These are phyloP conservation scores for Syrrhaptes paradoxus DNA, from an alignment of 2,113 vertebrate species.

Conservation along the genomic window DNA sequence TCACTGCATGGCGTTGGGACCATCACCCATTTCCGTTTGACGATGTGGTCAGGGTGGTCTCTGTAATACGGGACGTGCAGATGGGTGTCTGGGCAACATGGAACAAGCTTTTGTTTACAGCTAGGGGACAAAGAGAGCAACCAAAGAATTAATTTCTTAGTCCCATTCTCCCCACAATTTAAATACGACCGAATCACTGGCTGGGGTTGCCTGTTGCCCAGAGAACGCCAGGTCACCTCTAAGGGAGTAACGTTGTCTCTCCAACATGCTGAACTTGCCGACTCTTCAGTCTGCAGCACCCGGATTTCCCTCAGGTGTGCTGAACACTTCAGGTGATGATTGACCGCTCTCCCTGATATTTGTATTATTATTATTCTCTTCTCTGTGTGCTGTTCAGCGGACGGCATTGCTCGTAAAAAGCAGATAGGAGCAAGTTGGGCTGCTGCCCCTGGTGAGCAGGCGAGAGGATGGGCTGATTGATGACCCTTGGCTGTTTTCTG, in stretches of 20 bases:
- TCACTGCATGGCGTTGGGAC: not conserved
- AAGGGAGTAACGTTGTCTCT: not conserved
- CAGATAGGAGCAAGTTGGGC: slow-evolving; percentile 38
- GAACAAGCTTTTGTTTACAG: not conserved
- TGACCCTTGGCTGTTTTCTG: slow-evolving; percentile 71
- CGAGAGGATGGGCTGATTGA: slow-evolving; percentile 74
- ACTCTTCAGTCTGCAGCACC: slow-evolving; percentile 7
- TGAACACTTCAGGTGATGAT: slow-evolving; percentile 34
- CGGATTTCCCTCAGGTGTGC: not conserved
- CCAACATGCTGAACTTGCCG: not conserved
- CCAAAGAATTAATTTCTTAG: not conserved
- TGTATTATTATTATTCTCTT: slow-evolving; percentile 55
- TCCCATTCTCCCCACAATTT: not conserved
- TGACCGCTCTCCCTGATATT: slow-evolving; percentile 46
- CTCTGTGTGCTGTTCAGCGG: slow-evolving; percentile 14
- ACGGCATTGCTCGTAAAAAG: slow-evolving; percentile 58
- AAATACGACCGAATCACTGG: not conserved
- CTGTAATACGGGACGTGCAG: not conserved
- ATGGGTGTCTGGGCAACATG: not conserved
- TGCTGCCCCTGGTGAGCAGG: slow-evolving; percentile 45
- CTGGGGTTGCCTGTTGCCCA: not conserved
- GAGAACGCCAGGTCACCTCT: not conserved
- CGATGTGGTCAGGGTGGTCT: too few relatives aligned
- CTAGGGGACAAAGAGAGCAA: not conserved
- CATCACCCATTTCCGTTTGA: not conserved